A percentile compares a stretch with the other conserved stretches of the same genome.
phyloP scores from a whole-genome alignment of 1,140 invertebrate genomes.

The Zaprionus ghesquierei region DNA sequence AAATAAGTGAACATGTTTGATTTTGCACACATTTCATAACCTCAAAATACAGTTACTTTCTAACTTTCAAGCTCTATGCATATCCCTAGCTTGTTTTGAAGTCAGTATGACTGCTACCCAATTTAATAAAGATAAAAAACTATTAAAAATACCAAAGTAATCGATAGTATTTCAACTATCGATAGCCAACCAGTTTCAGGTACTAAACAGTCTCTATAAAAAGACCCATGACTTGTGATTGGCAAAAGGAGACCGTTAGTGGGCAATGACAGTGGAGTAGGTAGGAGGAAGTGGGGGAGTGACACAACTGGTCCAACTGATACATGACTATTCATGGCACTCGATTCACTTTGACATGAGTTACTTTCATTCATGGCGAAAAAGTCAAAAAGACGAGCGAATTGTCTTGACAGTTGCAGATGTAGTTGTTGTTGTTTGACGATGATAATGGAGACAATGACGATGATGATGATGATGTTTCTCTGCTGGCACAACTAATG shows the following conservation, averaged over 20 bases:
- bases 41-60: neutral
- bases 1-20: too few species aligned
- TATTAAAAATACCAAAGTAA: neutral
- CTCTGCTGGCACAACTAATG: slow-evolving; percentile 32
- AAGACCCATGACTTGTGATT: neutral
- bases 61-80: neutral
- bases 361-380: slow-evolving; percentile 59
- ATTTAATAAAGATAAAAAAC: neutral
- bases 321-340: slow-evolving; percentile 4
- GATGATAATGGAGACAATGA: neutral
- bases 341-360: slow-evolving; percentile 30
- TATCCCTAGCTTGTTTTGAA: neutral
- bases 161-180: neutral
- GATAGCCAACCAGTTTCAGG: neutral
- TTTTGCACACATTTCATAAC: neutral
- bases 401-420: slow-evolving; percentile 39
- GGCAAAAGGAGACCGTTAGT: neutral
- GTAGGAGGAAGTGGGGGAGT: neutral
- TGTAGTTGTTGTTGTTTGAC: neutral
- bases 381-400: slow-evolving; percentile 46
- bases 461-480: slow-evolving; percentile 40
- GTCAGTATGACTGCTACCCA: neutral
- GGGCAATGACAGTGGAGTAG: neutral
- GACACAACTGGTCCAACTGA: neutral
- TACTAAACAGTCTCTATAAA: neutral